phyloP scores from a whole-genome alignment of 2,888 invertebrate genomes.

The Blastobasis adustella region DNA sequence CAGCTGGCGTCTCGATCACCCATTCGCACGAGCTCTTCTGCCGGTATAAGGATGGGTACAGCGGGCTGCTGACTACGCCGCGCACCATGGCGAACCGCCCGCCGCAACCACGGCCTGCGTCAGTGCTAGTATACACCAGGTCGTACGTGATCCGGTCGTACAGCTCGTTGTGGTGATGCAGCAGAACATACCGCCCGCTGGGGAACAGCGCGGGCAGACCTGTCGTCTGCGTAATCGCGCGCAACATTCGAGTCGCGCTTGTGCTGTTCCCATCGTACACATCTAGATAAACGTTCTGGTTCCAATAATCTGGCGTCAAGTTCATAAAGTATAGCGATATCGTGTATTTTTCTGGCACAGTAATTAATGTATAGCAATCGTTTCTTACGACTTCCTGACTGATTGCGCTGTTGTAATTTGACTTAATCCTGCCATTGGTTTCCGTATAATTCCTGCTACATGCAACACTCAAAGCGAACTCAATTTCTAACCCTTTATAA shows the following conservation, averaged over 20 bases:
- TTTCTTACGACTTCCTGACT: neutral
- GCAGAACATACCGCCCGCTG: too few relatives aligned
- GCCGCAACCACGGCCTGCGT: too few relatives aligned
- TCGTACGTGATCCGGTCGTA: too few relatives aligned
- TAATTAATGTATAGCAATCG: conserved; percentile 79
- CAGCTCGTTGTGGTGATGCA: too few relatives aligned
- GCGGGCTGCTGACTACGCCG: conserved; percentile 54
- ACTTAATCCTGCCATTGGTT: too few relatives aligned
- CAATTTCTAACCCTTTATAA: conserved; percentile 80
- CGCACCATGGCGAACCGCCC: conserved; percentile 39
- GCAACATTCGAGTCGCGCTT: too few relatives aligned
- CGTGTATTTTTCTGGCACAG: conserved; percentile 78
- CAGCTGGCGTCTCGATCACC: conserved; percentile 51
- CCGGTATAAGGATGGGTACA: conserved; percentile 52
- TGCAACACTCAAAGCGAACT: conserved; percentile 69
- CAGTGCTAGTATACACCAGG: too few relatives aligned
- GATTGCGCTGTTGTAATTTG: neutral
- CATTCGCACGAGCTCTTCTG: conserved; percentile 46
- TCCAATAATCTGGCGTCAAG: conserved; percentile 29
- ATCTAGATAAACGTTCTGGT: conserved; percentile 46
- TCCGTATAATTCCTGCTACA: conserved; percentile 79
- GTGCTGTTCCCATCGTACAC: conserved; percentile 54
- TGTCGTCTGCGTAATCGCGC: too few relatives aligned
- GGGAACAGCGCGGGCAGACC: too few relatives aligned
- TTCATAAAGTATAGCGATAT: conserved; percentile 78